Evolutionary conservation across 92 coral and sea anemone genomes (phyloP), one percentile per base, ranked within the genome.

Genomic region (Zoanthus solanderi): DNA sequence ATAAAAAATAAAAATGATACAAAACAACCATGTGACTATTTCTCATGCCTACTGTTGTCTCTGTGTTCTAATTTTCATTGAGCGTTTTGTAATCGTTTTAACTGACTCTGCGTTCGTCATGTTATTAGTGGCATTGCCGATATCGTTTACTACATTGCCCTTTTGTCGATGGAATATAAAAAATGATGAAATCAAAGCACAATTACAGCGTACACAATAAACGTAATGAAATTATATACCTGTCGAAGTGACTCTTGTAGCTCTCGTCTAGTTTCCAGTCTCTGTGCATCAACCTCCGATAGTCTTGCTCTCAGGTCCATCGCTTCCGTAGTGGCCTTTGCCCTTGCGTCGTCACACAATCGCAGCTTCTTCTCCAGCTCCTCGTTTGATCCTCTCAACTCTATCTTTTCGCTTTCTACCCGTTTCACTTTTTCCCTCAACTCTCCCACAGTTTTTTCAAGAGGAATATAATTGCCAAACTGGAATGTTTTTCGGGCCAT

Each of bases 201-300:
- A 37, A 37, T 37, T 37, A 37, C 42, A 37, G 42, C 42, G 3
- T 37, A 37, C 2, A 37, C 42, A 5, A 67, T 23, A 2, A 28
- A 12, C 80, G 29, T 76, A 14, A 14, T 12, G 46, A 48, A 28
- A 32, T 31, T 42, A 16, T 10, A 61, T 14, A 81, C 79, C 88
- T 95, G 98, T 18, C 98, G 93, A 58, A 95, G 75, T 32, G 96
- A 92, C 72, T 95, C 98, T 52, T 93, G 95, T 0, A 91, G 89
- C 28, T 95, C 98, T 7, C 98, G 92, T 34, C 95, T 88, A 18
- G 81, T 89, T 74, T 95, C 98, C 72, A 78, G 94, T 15, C 98
- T 91, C 81, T 93, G 96, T 44, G 96, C 88, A 29, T 95, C 98
- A 50, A 83, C 81, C 53, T 93, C 98, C 81, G 88, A 84, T 60